A percentile compares a stretch with the other conserved stretches of the same genome.
Evolutionary conservation across 92 coral and sea anemone species (phyloP).

Genomic region (Blastomussa wellsi): DNA sequence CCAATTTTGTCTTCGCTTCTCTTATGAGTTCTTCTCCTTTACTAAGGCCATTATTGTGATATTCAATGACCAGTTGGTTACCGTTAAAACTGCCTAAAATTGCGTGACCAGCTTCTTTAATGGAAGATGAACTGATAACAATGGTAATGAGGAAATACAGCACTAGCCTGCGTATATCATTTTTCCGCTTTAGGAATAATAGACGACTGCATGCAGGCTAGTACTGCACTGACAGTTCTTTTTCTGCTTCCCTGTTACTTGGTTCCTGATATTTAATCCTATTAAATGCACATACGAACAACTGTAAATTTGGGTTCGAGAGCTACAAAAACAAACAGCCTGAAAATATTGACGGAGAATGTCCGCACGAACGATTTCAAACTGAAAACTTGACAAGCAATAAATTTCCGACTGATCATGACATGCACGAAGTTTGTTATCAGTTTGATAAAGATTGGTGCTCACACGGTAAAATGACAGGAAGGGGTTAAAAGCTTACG

Average conservation of each 20-base stretch:
- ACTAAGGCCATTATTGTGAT: no score
- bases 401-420: background rate
- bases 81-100: no score
- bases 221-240: background rate
- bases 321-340: background rate
- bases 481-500: background rate
- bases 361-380: background rate
- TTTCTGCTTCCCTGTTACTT: background rate
- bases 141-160: no score
- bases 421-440: background rate
- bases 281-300: background rate
- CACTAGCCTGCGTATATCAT: no score
- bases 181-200: no score
- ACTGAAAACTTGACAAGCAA: background rate
- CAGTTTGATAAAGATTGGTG: background rate
- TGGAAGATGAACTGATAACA: conserved; percentile 12
- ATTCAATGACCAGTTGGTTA: no score
- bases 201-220: no score
- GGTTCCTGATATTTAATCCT: background rate
- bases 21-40: no score
- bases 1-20: no score
- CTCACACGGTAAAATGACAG: conserved; percentile 1
- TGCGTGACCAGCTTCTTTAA: no score
- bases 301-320: background rate
- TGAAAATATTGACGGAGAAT: background rate